Percentiles rank a stretch among this genome's conserved stretches.
phyloP scores from a whole-genome alignment of 2,113 vertebrate species.

The Menidia beryllina region DNA sequence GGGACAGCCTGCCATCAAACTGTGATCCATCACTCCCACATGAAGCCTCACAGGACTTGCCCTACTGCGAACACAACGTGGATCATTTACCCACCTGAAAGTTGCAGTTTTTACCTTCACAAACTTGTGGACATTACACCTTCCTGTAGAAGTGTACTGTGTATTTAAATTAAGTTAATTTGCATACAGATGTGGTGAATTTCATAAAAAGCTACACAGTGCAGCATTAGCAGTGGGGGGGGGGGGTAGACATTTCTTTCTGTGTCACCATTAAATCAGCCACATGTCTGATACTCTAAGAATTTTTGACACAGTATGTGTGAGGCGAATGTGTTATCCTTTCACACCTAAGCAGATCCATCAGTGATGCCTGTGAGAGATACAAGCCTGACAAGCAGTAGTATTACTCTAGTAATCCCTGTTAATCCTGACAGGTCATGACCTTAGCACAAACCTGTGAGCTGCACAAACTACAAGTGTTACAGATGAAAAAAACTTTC shows the following conservation, averaged over 20 bases:
- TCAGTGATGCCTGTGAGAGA: slow-evolving; percentile 61
- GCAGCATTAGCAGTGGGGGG: neutral
- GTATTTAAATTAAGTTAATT: too few species aligned
- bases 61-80: neutral
- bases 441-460: slow-evolving; percentile 48
- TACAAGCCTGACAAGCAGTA: slow-evolving; percentile 70
- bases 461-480: slow-evolving; percentile 44
- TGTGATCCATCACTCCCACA: slow-evolving; percentile 50
- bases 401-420: slow-evolving; percentile 78
- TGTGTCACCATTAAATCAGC: slow-evolving; percentile 9
- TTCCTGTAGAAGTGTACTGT: too few species aligned
- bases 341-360: slow-evolving; percentile 39
- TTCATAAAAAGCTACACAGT: neutral
- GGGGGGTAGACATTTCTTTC: neutral
- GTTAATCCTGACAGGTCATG: slow-evolving; percentile 75
- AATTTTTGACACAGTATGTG: slow-evolving; percentile 23
- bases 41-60: slow-evolving; percentile 40
- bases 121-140: neutral
- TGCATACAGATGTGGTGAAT: too few species aligned
- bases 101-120: neutral
- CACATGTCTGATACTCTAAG: neutral
- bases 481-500: slow-evolving; percentile 37
- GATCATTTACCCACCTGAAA: neutral
- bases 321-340: slow-evolving; percentile 14
- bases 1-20: slow-evolving; percentile 49